These are phyloP conservation scores for Himantopus leucocephalus DNA, from an alignment of 2,113 vertebrate genomes.

Conservation along the genomic window DNA sequence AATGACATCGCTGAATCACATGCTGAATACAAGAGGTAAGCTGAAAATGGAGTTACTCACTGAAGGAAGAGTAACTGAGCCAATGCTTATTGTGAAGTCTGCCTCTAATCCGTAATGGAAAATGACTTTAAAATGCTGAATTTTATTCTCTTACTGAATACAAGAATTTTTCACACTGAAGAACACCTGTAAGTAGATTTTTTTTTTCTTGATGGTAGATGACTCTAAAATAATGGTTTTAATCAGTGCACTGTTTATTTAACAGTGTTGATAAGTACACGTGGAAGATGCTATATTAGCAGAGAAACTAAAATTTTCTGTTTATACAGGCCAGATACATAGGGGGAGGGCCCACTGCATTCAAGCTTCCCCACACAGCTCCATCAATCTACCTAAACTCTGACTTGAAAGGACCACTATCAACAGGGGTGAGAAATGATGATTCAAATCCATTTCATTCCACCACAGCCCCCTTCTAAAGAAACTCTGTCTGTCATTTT, in stretches of 20 bases:
- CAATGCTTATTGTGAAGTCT: background rate
- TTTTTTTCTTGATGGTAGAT: background rate
- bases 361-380: constrained; percentile 81
- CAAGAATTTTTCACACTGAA: background rate
- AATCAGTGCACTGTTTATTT: background rate
- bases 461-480: constrained; percentile 32
- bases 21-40: background rate
- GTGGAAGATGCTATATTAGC: background rate
- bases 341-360: constrained; percentile 79
- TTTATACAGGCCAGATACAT: constrained; percentile 82
- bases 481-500: constrained; percentile 2
- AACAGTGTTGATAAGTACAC: background rate
- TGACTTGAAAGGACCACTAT: constrained; percentile 85
- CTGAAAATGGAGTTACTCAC: background rate
- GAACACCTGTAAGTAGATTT: background rate
- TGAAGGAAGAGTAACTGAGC: background rate
- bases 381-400: constrained; percentile 83
- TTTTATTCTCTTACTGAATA: background rate
- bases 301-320: constrained; percentile 71
- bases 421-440: constrained; percentile 80
- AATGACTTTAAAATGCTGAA: background rate
- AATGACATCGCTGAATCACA: background rate
- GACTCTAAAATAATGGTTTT: background rate
- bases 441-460: constrained; percentile 71
- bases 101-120: background rate